Evolutionary conservation across 2,113 vertebrate species (phyloP).

Genomic region (Nestor notabilis): DNA sequence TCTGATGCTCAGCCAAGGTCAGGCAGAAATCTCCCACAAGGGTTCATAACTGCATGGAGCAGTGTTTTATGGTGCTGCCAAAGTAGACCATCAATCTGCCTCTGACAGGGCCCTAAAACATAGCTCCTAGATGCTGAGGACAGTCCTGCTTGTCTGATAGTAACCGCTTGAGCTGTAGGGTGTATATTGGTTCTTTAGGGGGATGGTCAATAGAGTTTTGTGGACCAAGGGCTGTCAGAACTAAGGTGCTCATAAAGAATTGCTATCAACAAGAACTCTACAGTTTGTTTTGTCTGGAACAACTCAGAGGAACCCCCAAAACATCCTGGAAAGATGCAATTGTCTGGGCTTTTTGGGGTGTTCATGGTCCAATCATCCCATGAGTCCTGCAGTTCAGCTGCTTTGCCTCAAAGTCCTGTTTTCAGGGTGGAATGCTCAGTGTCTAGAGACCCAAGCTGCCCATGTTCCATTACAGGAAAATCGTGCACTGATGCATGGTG

Average conservation of each 20-base stretch:
- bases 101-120: neutral
- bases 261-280: neutral
- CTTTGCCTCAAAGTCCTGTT: neutral
- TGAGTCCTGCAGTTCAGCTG: neutral
- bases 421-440: neutral
- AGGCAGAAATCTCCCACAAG: neutral
- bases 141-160: neutral
- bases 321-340: too few relatives aligned
- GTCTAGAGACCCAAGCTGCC: neutral
- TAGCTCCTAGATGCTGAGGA: neutral
- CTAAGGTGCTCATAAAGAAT: neutral
- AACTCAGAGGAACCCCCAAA: neutral
- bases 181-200: neutral
- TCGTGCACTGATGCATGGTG: rapidly evolving
- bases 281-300: neutral
- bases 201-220: neutral
- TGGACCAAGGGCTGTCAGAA: neutral
- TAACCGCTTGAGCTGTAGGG: rapidly evolving
- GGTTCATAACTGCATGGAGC: rapidly evolving
- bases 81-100: neutral
- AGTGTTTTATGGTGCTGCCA: neutral
- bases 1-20: neutral
- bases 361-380: neutral
- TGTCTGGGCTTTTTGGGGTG: neutral
- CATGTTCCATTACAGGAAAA: neutral